Evolutionary conservation across 2,113 vertebrate genomes (phyloP).

Genomic region (Oncorhynchus clarkii): DNA sequence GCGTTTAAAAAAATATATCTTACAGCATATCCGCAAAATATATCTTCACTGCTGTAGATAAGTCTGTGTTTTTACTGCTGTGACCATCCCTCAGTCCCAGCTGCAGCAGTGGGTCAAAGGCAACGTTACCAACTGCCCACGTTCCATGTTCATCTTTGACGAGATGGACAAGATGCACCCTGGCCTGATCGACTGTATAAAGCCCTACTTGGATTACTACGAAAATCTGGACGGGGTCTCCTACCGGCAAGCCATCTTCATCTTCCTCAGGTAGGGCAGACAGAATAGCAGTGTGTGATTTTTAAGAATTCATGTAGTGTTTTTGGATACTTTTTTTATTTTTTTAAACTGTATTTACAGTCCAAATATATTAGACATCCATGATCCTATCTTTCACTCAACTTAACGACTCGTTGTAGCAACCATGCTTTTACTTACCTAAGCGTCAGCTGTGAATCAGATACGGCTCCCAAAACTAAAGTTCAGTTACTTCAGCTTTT

Average conservation of each 20-base stretch:
- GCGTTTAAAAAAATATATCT: neutral
- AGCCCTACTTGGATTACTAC: constrained; percentile 89
- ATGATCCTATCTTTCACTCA: too few relatives aligned
- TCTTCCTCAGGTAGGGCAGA: constrained; percentile 88
- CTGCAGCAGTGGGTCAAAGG: constrained; percentile 89
- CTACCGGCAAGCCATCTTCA: constrained; percentile 88
- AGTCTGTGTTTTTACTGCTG: neutral
- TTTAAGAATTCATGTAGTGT: too few relatives aligned
- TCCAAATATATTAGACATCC: too few relatives aligned
- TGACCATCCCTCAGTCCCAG: constrained; percentile 73
- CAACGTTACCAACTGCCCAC: constrained; percentile 81
- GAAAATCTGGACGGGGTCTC: constrained; percentile 85
- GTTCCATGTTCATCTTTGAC: constrained; percentile 92
- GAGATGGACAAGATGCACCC: constrained; percentile 96
- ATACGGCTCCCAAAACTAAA: neutral
- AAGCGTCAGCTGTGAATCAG: neutral
- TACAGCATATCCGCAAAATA: neutral
- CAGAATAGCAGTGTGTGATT: too few relatives aligned
- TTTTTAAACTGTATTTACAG: too few relatives aligned
- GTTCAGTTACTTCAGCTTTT: too few relatives aligned
- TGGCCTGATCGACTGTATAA: constrained; percentile 89
- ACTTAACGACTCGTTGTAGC: too few relatives aligned
- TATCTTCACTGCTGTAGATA: neutral
- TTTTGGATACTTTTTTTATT: too few relatives aligned
- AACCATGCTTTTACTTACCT: too few relatives aligned